A percentile compares a stretch with the other conserved stretches of the same genome.
phyloP scores from a whole-genome alignment of 2,888 invertebrate species.

The Pheosia gnoma region DNA sequence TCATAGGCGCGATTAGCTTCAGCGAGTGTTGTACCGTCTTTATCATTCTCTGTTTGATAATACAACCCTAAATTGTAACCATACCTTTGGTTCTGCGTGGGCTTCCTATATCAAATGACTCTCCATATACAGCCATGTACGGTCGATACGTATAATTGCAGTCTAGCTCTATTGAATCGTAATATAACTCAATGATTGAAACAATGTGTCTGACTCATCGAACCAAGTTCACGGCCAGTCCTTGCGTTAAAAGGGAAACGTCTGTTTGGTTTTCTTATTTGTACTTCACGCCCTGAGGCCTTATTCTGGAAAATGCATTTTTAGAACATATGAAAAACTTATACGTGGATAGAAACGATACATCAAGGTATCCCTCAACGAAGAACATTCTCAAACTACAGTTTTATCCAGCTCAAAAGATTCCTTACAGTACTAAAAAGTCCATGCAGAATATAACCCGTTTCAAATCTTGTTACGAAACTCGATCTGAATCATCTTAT shows the following conservation, averaged over 20 bases:
- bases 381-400: no score
- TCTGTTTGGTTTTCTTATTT: constrained; percentile 2
- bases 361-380: no score
- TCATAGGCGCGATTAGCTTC: no score
- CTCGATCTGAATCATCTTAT: constrained; percentile 1
- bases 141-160: constrained; percentile 1
- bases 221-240: constrained; percentile 6
- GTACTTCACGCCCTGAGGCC: background rate
- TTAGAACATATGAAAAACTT: no score
- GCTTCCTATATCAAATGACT: constrained; percentile 42
- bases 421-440: no score
- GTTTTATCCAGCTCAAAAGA: no score
- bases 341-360: no score
- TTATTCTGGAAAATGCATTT: background rate
- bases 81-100: constrained; percentile 25
- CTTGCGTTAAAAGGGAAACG: background rate
- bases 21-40: no score
- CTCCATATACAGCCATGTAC: constrained; percentile 1
- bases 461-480: background rate
- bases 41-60: no score
- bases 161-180: background rate
- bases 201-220: constrained; percentile 6
- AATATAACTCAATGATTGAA: background rate
- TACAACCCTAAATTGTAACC: constrained; percentile 10
- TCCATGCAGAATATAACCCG: background rate